A percentile compares a stretch with the other conserved stretches of the same genome.
Conservation (phyloP, 2,797 vertebrate genomes). For the Falco biarmicus region DNA sequence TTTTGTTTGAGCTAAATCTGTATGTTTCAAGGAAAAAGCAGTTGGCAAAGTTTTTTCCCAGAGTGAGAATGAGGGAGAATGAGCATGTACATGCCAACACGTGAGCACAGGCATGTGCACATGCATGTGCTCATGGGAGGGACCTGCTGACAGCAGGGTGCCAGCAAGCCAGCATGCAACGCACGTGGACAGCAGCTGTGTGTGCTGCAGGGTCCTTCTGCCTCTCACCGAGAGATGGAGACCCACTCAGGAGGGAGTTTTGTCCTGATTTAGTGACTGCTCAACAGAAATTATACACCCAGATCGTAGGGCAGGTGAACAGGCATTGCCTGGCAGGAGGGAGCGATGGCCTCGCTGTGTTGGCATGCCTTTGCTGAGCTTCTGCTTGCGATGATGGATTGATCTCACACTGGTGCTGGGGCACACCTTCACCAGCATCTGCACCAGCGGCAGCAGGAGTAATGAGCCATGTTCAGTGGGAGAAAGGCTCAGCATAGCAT, state of each 20-base stretch:
- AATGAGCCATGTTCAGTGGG: neutral
- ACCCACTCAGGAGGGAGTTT: fast-evolving
- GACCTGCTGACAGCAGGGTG: neutral
- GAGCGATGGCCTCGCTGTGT: neutral
- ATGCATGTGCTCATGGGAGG: no score
- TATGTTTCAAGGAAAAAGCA: neutral
- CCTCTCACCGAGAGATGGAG: neutral
- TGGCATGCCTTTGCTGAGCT: neutral
- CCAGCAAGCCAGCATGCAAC: neutral
- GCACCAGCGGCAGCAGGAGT: fast-evolving
- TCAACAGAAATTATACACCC: neutral
- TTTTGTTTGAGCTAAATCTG: neutral
- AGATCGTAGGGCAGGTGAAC: neutral
- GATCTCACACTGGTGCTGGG: no score
- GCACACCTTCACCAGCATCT: neutral
- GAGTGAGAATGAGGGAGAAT: neutral
- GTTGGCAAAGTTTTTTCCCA: neutral
- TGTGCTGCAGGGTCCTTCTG: neutral
- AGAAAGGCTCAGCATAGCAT: neutral
- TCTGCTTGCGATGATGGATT: neutral
- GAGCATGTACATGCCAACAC: neutral
- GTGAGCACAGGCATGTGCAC: neutral
- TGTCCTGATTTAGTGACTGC: neutral
- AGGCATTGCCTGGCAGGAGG: neutral
- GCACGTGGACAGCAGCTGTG: neutral